Base-by-base conservation (phyloP, 2,797 vertebrate genomes). In the Hemitrygon akajei region DNA sequence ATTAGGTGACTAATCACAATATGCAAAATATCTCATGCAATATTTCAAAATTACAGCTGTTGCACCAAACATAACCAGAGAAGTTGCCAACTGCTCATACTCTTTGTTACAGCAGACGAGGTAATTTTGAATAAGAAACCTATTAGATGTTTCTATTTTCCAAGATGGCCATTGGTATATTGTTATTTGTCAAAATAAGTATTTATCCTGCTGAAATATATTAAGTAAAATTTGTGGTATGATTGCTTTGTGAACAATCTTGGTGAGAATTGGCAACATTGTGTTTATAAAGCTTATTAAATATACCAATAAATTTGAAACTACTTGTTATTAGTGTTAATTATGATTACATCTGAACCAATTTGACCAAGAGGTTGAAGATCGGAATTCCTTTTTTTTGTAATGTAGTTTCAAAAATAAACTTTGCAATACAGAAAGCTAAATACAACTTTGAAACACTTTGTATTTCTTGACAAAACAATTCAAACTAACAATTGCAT, bases 1-100 rank as follows among this genome's bases (percentile, higher is more conserved):
- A 96, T 96, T 96, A 97, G 97, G 97, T 97, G 96, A 97, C 95
- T 97, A 96, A 96, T 96, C 96, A 97, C 96, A 95, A 96, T 97
- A 97, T 97, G 97, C 97, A 97, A 97, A 96, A 96, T 96, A 97
- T 97, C 94, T 93, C 22, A 93, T 76, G 37, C 11, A 75, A 92
- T 75, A 92, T 56, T 75, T 73, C 71, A 71, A 69, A 71, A 91
- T 71, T 71, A 63, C 34, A 75, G 69, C 91, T 76, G 16, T 71
- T 91, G 30, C 22, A 75, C 91, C 71, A 75, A 76, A 93, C 56
- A 93, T 58, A 75, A 56, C 40, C 69, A 75, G 7, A 34, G 22
- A 93, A 27, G 40, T 93, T 93, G 91, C 25, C 69, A 73, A 92
- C 37, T 47, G n/a, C 22, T 75, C 73, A 16, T 56, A 73, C 37